These are phyloP conservation scores for Eupleurogrammus muticus DNA, from an alignment of 2,797 vertebrate species.

Conservation along the genomic window DNA sequence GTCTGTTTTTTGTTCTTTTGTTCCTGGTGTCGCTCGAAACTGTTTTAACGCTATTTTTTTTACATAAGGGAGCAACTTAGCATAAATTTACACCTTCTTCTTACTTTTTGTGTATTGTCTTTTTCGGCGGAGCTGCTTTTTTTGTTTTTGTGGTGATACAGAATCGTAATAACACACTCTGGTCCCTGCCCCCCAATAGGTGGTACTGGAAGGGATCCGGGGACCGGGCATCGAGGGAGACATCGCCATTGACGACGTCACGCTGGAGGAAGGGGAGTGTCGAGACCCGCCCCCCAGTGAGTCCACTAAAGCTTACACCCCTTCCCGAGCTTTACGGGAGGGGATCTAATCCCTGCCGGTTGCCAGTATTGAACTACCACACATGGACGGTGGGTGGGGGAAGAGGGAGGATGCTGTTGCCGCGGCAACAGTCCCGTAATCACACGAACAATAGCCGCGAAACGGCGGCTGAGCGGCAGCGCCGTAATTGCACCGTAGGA, in stretches of 20 bases:
- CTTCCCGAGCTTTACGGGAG: slow-evolving; percentile 53
- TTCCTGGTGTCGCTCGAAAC: slow-evolving; percentile 8
- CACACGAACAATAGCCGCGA: slow-evolving; percentile 68
- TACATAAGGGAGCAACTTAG: slow-evolving; percentile 41
- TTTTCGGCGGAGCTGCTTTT: slow-evolving; percentile 4
- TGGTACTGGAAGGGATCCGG: slow-evolving; percentile 96
- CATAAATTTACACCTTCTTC: slow-evolving; percentile 35
- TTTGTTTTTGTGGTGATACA: slow-evolving; percentile 17
- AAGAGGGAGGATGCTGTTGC: slow-evolving; percentile 47
- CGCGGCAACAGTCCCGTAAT: slow-evolving; percentile 72
- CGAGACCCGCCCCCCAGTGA: slow-evolving; percentile 91
- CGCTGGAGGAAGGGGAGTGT: slow-evolving; percentile 95
- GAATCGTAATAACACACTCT: no score
- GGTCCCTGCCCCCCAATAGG: slow-evolving; percentile 73
- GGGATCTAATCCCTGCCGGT: slow-evolving; percentile 59
- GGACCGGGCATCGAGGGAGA: slow-evolving; percentile 97
- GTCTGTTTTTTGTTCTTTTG: slow-evolving; percentile 1
- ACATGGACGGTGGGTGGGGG: slow-evolving; percentile 3
- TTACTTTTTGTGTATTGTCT: slow-evolving; percentile 26
- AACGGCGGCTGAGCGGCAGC: slow-evolving; percentile 47
- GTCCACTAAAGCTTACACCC: slow-evolving; percentile 50
- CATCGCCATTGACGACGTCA: slow-evolving; percentile 96
- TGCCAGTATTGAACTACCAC: slow-evolving; percentile 44
- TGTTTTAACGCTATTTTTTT: slow-evolving; percentile 18
- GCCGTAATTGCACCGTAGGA: slow-evolving; percentile 68